Percentiles rank a stretch among this genome's conserved stretches.
Conservation (phyloP, 2,113 vertebrate genomes). For the Butorides virescens region DNA sequence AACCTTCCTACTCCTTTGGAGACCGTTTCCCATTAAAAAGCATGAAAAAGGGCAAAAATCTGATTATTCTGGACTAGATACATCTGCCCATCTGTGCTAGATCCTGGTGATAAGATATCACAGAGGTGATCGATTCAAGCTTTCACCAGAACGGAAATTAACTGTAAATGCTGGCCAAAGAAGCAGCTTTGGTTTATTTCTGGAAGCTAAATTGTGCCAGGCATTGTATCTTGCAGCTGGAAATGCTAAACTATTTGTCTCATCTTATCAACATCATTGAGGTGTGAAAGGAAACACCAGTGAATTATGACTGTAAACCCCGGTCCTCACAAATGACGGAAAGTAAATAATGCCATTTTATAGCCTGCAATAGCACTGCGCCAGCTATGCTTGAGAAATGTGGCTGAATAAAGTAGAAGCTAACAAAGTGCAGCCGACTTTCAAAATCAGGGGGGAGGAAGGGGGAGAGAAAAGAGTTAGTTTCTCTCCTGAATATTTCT, state of each 20-base stretch:
- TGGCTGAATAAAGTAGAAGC: background rate
- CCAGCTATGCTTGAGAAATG: background rate
- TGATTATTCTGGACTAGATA: background rate
- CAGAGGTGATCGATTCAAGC: background rate
- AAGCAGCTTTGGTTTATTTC: background rate
- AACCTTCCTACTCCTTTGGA: background rate
- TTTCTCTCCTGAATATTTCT: background rate
- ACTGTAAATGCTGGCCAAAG: background rate
- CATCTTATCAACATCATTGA: background rate
- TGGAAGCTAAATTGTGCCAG: background rate
- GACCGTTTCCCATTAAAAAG: background rate
- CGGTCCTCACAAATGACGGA: background rate
- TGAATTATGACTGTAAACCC: background rate
- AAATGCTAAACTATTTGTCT: background rate
- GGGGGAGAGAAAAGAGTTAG: too few relatives aligned
- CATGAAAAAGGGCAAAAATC: background rate
- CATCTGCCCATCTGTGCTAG: accelerated
- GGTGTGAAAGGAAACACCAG: background rate
- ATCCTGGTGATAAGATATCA: background rate
- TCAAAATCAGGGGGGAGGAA: background rate
- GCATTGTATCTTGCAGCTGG: background rate
- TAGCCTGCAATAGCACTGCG: background rate
- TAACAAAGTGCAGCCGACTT: background rate
- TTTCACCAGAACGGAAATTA: background rate
- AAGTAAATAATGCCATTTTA: background rate